Evolutionary conservation across 2,888 invertebrate species (phyloP), one percentile per base, ranked within the genome.

Genomic region (Polylopha cassiicola): DNA sequence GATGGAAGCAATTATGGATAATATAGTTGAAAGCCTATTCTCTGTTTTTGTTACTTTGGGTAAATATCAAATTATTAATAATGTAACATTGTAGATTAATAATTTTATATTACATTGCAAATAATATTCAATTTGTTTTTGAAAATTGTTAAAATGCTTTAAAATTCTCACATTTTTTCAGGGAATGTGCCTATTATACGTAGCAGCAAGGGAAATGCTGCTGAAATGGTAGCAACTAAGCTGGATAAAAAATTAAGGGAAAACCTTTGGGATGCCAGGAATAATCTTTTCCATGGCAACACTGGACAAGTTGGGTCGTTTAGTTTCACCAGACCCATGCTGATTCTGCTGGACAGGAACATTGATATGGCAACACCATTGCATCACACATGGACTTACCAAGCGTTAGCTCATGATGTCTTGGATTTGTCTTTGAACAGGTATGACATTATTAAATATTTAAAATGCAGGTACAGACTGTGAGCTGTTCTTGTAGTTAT

Each of bases 321-420:
- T 61, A 95, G 95, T 73, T 98, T 98, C 71, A 97, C 98, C 61
- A 87, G 99, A 29, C 99, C 99, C 0, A 87, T 99, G 58, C 84
- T 99, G 17, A 92, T 99, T 49, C 84, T 99, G 44, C 84, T 99
- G 38, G 99, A 99, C 74, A 89, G 99, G 44, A 97, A 95, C 75
- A 88, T 98, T 49, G 99, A 99, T 73, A 91, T 99, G 90, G 98
- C 98, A 1, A 99, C 99, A 23, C 98, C 98, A 13, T 82, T 99
- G 44, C 99, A 99, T 86, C 99, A 99, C 75, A 98, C 99, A 0
- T 99, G 99, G 99, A 99, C 99, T 0, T 99, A 99, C 75, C 99
- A 99, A 78, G 99, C 99, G 1, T 80, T 99, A 37, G 93, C 96
- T 13, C 99, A 99, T 75, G 99, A 99, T 87, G 94, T 99, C 3